A percentile compares a stretch with the other conserved stretches of the same genome.
Evolutionary conservation across 2,113 vertebrate species (phyloP).

Genomic region (Pseudorhombus dupliciocellatus): DNA sequence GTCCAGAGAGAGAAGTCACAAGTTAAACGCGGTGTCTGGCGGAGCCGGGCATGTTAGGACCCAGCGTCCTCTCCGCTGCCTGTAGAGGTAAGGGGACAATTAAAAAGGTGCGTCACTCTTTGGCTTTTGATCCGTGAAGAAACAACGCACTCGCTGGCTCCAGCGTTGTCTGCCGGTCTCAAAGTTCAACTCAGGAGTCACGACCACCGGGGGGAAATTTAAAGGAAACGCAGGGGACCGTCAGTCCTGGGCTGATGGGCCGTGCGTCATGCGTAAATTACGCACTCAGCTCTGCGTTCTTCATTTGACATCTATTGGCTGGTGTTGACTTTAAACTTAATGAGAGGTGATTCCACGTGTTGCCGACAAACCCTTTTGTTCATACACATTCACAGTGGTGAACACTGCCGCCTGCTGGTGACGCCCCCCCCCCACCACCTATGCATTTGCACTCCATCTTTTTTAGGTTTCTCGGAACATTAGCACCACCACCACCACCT

Average conservation of each 20-base stretch:
- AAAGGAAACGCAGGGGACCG: slow-evolving; percentile 4
- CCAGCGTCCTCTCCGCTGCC: background rate
- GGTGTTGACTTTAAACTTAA: background rate
- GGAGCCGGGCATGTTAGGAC: slow-evolving; percentile 38
- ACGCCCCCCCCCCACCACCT: too few relatives aligned
- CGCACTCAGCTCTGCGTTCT: background rate
- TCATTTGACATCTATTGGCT: background rate
- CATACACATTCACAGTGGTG: background rate
- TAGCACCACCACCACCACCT: background rate
- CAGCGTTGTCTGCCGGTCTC: slow-evolving; percentile 40
- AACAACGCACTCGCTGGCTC: slow-evolving; percentile 19
- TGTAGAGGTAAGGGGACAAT: background rate
- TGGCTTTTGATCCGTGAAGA: slow-evolving; percentile 60
- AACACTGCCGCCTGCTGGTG: slow-evolving; percentile 58
- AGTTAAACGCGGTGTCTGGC: slow-evolving; percentile 22
- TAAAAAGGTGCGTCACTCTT: slow-evolving; percentile 47
- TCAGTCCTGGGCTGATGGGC: background rate
- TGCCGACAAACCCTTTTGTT: background rate
- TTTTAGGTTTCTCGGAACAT: background rate
- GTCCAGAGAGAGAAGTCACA: background rate
- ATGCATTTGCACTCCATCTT: too few relatives aligned
- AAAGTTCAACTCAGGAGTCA: slow-evolving; percentile 67
- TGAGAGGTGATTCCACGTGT: background rate
- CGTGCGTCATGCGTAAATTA: slow-evolving; percentile 19
- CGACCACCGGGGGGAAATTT: slow-evolving; percentile 8